Evolutionary conservation across 1,140 invertebrate species (phyloP).

Genomic region (Pseudachorutes palmiensis): DNA sequence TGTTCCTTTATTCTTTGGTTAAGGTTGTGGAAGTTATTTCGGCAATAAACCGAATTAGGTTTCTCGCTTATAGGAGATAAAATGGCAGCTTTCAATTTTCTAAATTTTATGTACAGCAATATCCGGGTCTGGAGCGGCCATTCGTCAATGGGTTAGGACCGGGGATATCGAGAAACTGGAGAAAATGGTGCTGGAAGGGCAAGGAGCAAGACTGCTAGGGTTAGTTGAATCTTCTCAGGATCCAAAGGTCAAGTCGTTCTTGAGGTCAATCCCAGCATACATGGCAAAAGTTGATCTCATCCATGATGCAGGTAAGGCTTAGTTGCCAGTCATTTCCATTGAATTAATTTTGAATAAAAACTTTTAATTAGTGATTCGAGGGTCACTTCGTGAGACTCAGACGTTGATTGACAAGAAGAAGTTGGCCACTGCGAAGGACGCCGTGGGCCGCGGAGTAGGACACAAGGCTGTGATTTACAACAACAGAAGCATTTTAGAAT

Average conservation of each 20-base stretch:
- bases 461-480: constrained; percentile 73
- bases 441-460: constrained; percentile 61
- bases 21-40: no score
- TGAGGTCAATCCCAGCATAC: constrained; percentile 58
- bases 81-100: no score
- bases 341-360: no score
- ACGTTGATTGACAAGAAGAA: constrained; percentile 54
- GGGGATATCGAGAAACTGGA: constrained; percentile 68
- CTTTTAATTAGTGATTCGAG: constrained; percentile 40
- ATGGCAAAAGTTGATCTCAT: constrained; percentile 54
- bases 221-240: constrained; percentile 33
- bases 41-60: no score
- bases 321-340: no score
- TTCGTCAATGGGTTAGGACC: constrained; percentile 38
- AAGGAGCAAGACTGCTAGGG: constrained; percentile 60
- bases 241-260: constrained; percentile 46
- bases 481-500: constrained; percentile 61
- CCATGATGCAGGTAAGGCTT: constrained; percentile 56
- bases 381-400: constrained; percentile 56
- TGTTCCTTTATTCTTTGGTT: no score
- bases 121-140: constrained; percentile 30
- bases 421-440: constrained; percentile 60
- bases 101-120: constrained; percentile 25
- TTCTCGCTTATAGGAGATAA: no score
- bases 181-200: constrained; percentile 65